Conservation (phyloP, 1,140 invertebrate species). For the Venustaconcha ellipsiformis region DNA sequence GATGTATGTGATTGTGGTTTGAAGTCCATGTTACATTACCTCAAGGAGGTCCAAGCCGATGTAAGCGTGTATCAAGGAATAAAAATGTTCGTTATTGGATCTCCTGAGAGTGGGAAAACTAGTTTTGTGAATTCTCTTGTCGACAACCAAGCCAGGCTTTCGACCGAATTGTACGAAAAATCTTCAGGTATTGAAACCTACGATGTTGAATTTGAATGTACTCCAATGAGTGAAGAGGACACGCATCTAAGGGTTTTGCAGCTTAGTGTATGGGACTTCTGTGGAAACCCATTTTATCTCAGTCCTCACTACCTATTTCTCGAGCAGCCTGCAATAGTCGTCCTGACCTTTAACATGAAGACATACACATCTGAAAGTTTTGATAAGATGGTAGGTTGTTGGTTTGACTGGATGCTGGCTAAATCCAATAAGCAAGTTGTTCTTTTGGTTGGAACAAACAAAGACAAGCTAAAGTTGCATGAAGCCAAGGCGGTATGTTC, state of each 20-base stretch:
- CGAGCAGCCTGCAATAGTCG: slow-evolving; percentile 55
- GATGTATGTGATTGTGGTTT: slow-evolving; percentile 61
- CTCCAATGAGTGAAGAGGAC: slow-evolving; percentile 36
- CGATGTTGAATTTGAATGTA: slow-evolving; percentile 53
- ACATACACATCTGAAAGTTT: slow-evolving; percentile 53
- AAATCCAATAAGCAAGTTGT: slow-evolving; percentile 61
- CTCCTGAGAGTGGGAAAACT: slow-evolving; percentile 59
- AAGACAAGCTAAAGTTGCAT: slow-evolving; percentile 46
- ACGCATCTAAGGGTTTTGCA: slow-evolving; percentile 40
- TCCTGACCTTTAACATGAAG: slow-evolving; percentile 64
- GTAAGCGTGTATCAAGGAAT: slow-evolving; percentile 56
- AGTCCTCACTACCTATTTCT: slow-evolving; percentile 62
- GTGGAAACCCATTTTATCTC: slow-evolving; percentile 60
- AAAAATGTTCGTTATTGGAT: slow-evolving; percentile 58
- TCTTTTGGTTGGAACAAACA: slow-evolving; percentile 60
- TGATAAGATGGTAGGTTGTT: slow-evolving; percentile 55
- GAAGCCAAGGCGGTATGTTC: slow-evolving; percentile 42
- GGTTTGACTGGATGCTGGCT: slow-evolving; percentile 66
- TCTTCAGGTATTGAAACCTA: slow-evolving; percentile 56
- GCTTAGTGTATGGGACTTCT: slow-evolving; percentile 63
- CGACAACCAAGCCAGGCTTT: slow-evolving; percentile 58
- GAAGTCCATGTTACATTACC: slow-evolving; percentile 56
- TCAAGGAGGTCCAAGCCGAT: slow-evolving; percentile 56
- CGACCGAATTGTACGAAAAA: slow-evolving; percentile 48
- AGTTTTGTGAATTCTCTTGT: slow-evolving; percentile 61